Evolutionary conservation across 2,113 vertebrate species (phyloP).

Genomic region (Stigmatopora argus): DNA sequence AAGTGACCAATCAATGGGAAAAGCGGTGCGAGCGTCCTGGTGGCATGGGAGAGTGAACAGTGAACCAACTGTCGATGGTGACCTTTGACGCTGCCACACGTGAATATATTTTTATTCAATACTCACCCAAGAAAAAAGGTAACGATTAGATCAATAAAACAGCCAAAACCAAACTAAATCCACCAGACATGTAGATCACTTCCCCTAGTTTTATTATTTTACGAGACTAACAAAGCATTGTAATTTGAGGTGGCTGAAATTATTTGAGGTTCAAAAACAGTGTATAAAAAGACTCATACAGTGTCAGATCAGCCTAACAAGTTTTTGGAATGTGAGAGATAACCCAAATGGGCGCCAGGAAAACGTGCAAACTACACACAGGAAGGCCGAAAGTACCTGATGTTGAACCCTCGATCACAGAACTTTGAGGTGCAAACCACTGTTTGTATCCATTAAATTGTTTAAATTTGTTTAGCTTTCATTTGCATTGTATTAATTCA

Average conservation of each 20-base stretch:
- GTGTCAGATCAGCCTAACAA: no score
- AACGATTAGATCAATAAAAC: neutral
- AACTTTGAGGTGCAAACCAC: no score
- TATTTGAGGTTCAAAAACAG: neutral
- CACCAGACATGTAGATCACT: neutral
- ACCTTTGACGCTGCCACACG: neutral
- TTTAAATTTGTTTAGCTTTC: no score
- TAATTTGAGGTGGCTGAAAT: neutral
- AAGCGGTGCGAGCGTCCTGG: neutral
- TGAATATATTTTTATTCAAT: neutral
- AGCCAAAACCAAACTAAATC: neutral
- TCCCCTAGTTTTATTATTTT: neutral
- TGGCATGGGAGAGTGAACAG: constrained; percentile 15
- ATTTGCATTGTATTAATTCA: no score
- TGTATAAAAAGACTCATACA: no score
- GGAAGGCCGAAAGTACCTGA: no score
- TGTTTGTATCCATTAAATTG: no score
- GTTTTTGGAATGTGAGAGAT: no score
- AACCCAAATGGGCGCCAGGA: no score
- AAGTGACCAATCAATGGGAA: constrained; percentile 32
- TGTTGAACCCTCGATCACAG: no score
- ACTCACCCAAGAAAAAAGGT: neutral
- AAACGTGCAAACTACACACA: no score
- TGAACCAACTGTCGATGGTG: neutral
- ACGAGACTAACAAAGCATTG: neutral